These are phyloP conservation scores for Aricia artaxerxes DNA, from an alignment of 2,888 invertebrate genomes.

Conservation along the genomic window DNA sequence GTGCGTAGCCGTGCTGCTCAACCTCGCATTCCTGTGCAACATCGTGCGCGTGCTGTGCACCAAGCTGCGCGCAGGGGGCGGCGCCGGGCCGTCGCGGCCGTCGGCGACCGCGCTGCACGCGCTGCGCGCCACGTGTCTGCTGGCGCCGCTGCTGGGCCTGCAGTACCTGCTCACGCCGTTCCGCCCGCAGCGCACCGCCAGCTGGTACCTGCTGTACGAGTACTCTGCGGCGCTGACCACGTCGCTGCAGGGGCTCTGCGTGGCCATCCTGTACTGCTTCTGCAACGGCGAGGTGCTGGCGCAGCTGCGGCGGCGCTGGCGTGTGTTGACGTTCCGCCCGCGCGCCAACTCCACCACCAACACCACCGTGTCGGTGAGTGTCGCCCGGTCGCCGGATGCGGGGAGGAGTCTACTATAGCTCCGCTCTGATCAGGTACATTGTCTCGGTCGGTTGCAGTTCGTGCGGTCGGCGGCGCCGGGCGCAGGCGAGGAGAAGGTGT, in stretches of 20 bases:
- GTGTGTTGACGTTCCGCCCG: constrained; percentile 89
- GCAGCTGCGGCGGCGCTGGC: constrained; percentile 91
- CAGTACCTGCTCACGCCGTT: constrained; percentile 95
- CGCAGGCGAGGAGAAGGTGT: constrained; percentile 89
- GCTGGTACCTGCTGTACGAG: constrained; percentile 90
- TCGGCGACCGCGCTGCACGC: constrained; percentile 84
- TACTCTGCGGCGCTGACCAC: constrained; percentile 91
- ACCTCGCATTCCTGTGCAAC: constrained; percentile 92
- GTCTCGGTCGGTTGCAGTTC: constrained; percentile 80
- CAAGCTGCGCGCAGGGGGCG: constrained; percentile 88
- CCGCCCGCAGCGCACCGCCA: constrained; percentile 84
- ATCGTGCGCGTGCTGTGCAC: constrained; percentile 92
- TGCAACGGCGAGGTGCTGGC: constrained; percentile 97
- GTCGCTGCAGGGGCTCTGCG: constrained; percentile 95
- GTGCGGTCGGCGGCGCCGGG: constrained; percentile 85
- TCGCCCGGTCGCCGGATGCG: background rate
- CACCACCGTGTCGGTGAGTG: constrained; percentile 92
- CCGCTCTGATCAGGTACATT: constrained; percentile 18
- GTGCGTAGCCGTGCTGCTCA: constrained; percentile 88
- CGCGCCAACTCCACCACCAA: constrained; percentile 92
- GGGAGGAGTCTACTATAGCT: background rate
- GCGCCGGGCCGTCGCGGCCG: constrained; percentile 74
- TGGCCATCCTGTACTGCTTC: constrained; percentile 95
- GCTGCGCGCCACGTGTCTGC: constrained; percentile 90
- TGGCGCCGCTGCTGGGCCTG: constrained; percentile 94